Evolutionary conservation across 2,888 invertebrate genomes (phyloP), one percentile per base, ranked within the genome.

Genomic region (Gibbula magus): DNA sequence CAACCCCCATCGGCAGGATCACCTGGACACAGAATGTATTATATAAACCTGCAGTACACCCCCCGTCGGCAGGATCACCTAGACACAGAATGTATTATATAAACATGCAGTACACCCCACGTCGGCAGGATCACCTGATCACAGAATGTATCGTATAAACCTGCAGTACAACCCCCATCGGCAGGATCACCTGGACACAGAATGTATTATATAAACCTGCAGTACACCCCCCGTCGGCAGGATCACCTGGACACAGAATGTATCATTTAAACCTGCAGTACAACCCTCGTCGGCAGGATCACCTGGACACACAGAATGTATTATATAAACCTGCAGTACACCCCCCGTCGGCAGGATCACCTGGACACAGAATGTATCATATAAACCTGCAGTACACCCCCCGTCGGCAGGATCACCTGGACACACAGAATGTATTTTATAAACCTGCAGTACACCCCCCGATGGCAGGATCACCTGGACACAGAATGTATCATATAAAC

Each of bases 391-490:
- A 35, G 35, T 35, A 3, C 35, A 35, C 35, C 35, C 8, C 35
- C 35, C 35, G 8, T 35, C 8, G 35, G 35, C 35, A 35, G 35
- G 35, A n/a, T 29, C 13, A 66, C 66, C 10, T 75, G 39, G 5
- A n/a, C n/a, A 4, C 32, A 20, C 54, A 56, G 16, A 22, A 54
- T 32, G 10, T 56, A 56, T 20, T n/a, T n/a, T n/a, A n/a, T n/a
- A n/a, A n/a, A 88, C 81, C 13, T 67, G 79, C 20, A 89, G 82
- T 29, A 81, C 74, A 22, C 82, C 82, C 39, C 88, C 87, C 51
- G 86, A 84, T 7, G 88, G 88, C 29, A 88, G 66, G 29, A 74
- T 22, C 7, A 88, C 83, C 88, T 88, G 53, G 20, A 52, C 52
- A 52, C 16, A 16, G 52, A 52, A 16, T 52, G 16, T 52, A 8